Conservation (phyloP, 2,888 invertebrate species). For the Nephrocerus scutellatus region DNA sequence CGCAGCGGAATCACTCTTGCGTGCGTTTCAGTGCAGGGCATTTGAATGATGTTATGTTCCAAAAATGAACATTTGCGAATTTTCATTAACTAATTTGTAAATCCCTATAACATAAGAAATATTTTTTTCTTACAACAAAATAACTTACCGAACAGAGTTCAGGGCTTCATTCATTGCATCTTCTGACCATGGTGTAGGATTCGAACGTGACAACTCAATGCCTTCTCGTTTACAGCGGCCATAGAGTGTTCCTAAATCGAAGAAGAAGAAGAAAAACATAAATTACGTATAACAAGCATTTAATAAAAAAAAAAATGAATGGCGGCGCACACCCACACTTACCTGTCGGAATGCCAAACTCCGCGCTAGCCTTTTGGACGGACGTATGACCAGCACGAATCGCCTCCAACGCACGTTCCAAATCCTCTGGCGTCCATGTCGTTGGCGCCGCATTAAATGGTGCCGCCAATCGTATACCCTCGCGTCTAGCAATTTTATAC, state of each 20-base stretch:
- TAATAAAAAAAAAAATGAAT: conserved; percentile 4
- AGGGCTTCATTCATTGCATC: conserved; percentile 86
- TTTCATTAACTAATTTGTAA: background rate
- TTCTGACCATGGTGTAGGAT: conserved; percentile 92
- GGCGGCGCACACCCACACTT: conserved; percentile 22
- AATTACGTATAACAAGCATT: conserved; percentile 1
- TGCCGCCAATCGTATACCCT: conserved; percentile 80
- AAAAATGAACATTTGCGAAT: no score
- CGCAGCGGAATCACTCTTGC: no score
- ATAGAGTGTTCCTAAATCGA: conserved; percentile 64
- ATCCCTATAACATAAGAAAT: background rate
- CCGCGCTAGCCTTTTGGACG: conserved; percentile 78
- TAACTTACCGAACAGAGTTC: conserved; percentile 71
- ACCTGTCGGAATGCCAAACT: conserved; percentile 82
- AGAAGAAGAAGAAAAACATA: background rate
- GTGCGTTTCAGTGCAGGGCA: no score
- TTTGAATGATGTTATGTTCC: no score
- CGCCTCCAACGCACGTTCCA: conserved; percentile 71
- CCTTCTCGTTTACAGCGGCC: conserved; percentile 85
- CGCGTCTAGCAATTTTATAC: conserved; percentile 84
- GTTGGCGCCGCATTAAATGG: conserved; percentile 89
- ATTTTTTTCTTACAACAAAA: background rate
- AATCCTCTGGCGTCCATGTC: conserved; percentile 77
- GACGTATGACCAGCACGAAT: conserved; percentile 74
- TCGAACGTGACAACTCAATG: conserved; percentile 78